Evolutionary conservation across 2,888 invertebrate species (phyloP).

Genomic region (Meteorus cinctellus): DNA sequence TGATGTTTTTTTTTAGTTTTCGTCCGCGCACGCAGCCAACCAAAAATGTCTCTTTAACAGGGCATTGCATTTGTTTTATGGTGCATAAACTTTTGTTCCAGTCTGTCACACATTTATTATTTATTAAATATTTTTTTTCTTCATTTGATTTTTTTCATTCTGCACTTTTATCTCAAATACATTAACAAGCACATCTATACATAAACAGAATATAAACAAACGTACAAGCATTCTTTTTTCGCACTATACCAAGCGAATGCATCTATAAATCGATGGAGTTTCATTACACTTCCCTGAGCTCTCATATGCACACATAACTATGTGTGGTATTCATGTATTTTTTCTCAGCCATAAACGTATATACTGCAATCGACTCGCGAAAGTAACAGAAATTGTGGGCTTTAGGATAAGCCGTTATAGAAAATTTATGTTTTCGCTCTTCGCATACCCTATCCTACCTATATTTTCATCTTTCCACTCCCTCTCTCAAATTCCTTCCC

Average conservation of each 20-base stretch:
- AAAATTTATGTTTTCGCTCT: conserved; percentile 19
- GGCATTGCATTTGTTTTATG: no score
- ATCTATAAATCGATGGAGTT: conserved; percentile 7
- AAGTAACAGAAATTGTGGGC: conserved; percentile 20
- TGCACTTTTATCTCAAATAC: no score
- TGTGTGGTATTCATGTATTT: conserved; percentile 7
- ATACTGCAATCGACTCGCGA: not conserved
- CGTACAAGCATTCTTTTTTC: no score
- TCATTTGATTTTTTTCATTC: no score
- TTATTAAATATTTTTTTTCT: not conserved
- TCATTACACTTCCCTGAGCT: conserved; percentile 7
- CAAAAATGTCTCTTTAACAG: no score
- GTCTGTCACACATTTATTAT: no score
- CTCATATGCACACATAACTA: conserved; percentile 1
- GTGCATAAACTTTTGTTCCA: no score
- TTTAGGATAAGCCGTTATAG: conserved; percentile 21
- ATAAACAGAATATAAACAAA: no score
- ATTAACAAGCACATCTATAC: no score
- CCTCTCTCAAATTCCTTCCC: not conserved
- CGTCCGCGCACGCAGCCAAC: no score
- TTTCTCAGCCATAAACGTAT: conserved; percentile 9
- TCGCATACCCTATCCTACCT: not conserved
- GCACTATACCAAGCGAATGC: not conserved
- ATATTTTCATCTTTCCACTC: not conserved
- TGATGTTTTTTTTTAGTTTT: no score